Evolutionary conservation across 2,888 invertebrate species (phyloP), one percentile per base, ranked within the genome.

Genomic region (Dromius quadrimaculatus): DNA sequence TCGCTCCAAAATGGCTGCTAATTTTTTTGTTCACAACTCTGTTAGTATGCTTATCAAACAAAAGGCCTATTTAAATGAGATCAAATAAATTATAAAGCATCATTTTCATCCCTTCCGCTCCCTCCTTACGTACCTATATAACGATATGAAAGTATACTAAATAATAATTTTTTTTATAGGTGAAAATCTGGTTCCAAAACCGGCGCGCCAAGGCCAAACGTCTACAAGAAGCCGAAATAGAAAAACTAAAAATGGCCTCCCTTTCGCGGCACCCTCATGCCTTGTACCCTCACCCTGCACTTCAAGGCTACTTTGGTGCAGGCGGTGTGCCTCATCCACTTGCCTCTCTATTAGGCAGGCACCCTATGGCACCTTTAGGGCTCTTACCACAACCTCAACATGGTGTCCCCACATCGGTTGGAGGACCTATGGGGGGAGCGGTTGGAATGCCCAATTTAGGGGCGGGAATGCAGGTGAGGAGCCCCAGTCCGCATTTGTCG

Each of bases 131-230:
- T n/a, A n/a, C n/a, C n/a, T n/a, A n/a, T n/a, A n/a, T n/a, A n/a
- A n/a, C n/a, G n/a, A n/a, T n/a, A n/a, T n/a, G n/a, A n/a, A n/a
- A n/a, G n/a, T n/a, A n/a, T n/a, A n/a, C n/a, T n/a, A n/a, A 36
- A 19, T 15, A 36, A 17, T 15, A 57, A 32, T n/a, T 8, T 59
- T 59, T 36, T 36, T 19, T 36, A 9, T 89, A 93, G 88, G 91
- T 91, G 73, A 90, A 90, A 81, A 90, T 90, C 76, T 90, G 89
- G 89, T 89, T 90, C 80, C 89, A 89, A 82, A 90, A 90, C 77
- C 87, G 93, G 81, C 87, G 94, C 57, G 98, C 98, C 75, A 98
- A 98, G 84, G 96, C 96, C 79, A 98, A 98, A 86, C 87, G 98
- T 17, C 87, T 98, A 2, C 97, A 97, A 84, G 97, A 98, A 80